Evolutionary conservation across 2,888 invertebrate species (phyloP).

Genomic region (Cyrtodaria siliqua): DNA sequence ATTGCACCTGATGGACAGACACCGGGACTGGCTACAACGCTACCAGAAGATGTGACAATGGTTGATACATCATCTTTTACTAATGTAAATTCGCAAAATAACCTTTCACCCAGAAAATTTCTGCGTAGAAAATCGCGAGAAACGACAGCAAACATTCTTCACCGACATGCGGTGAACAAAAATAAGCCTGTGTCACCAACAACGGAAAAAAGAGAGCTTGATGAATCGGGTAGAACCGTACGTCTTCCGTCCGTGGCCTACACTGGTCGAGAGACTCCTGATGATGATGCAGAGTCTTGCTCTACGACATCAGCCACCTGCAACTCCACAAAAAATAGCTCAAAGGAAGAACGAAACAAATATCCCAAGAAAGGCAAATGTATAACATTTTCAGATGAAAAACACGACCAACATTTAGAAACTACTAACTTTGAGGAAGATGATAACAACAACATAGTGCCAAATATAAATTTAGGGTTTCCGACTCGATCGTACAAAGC

Average conservation of each 20-base stretch:
- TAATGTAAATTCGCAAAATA: background rate
- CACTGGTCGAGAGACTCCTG: slow-evolving; percentile 10
- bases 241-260: slow-evolving; percentile 48
- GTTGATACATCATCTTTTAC: background rate
- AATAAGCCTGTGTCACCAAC: slow-evolving; percentile 10
- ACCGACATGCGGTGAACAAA: slow-evolving; percentile 41
- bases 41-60: slow-evolving; percentile 19
- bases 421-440: slow-evolving; percentile 1
- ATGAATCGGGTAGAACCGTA: slow-evolving; percentile 25
- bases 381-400: slow-evolving; percentile 38
- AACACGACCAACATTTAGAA: slow-evolving; percentile 11
- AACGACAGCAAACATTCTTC: slow-evolving; percentile 53
- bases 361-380: slow-evolving; percentile 56
- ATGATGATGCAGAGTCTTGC: slow-evolving; percentile 47
- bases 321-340: slow-evolving; percentile 47
- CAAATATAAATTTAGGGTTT: slow-evolving; percentile 1
- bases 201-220: slow-evolving; percentile 17
- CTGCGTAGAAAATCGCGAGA: slow-evolving; percentile 29
- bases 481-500: slow-evolving; percentile 13
- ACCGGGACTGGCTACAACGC: slow-evolving; percentile 39
- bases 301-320: slow-evolving; percentile 63
- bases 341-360: slow-evolving; percentile 22
- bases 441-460: background rate
- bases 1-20: slow-evolving; percentile 58
- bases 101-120: slow-evolving; percentile 26